Percentiles rank a stretch among this genome's conserved stretches.
These are phyloP conservation scores for Dipodomys ordii DNA, from an alignment of 2,113 vertebrate genomes.

Conservation along the genomic window DNA sequence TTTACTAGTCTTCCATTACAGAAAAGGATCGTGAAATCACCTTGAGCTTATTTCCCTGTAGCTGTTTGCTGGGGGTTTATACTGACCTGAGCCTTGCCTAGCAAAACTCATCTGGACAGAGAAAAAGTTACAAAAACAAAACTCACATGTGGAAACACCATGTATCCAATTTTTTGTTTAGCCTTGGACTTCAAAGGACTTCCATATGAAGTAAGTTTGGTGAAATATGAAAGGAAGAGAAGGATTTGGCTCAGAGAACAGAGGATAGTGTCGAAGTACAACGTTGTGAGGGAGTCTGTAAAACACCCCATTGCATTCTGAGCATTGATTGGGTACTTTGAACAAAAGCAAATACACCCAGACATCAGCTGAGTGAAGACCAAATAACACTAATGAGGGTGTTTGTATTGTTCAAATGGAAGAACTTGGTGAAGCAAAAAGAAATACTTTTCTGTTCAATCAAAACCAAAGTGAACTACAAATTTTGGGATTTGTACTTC, in stretches of 20 bases:
- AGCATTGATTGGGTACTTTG: background rate
- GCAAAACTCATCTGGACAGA: slow-evolving; percentile 18
- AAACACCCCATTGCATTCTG: background rate
- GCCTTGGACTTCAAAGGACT: slow-evolving; percentile 64
- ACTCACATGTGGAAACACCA: slow-evolving; percentile 43
- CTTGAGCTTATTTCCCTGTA: background rate
- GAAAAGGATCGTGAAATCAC: background rate
- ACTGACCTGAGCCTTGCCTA: slow-evolving; percentile 14
- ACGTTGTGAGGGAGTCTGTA: background rate
- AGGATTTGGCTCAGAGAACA: slow-evolving; percentile 47
- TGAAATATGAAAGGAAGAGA: slow-evolving; percentile 24
- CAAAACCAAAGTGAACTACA: slow-evolving; percentile 8
- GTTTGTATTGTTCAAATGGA: slow-evolving; percentile 5
- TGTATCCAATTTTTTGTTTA: slow-evolving; percentile 54
- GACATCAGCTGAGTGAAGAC: background rate
- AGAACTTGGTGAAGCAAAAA: slow-evolving; percentile 19
- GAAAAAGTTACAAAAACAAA: slow-evolving; percentile 39
- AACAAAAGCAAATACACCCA: slow-evolving; percentile 8
- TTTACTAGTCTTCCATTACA: background rate
- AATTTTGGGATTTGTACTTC: slow-evolving; percentile 12
- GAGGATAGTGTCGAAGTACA: slow-evolving; percentile 45
- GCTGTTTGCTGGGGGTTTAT: background rate
- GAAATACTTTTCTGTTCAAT: slow-evolving; percentile 9
- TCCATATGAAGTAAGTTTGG: slow-evolving; percentile 1
- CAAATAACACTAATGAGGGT: background rate